Evolutionary conservation across 2,888 invertebrate species (phyloP).

Genomic region (Chloroclysta siterata): DNA sequence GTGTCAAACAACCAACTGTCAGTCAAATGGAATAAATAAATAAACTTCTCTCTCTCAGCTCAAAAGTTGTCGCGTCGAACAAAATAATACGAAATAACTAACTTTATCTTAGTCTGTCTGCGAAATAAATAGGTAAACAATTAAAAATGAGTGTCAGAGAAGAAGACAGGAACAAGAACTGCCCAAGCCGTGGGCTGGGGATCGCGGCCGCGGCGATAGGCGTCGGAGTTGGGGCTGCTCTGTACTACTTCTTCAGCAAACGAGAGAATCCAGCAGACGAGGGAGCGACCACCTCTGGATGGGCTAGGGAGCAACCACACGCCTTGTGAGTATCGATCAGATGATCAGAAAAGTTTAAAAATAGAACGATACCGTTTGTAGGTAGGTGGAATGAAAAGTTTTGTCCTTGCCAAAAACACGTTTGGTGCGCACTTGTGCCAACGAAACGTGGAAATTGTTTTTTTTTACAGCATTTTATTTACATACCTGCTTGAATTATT

Average conservation of each 20-base stretch:
- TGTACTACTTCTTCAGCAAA: constrained; percentile 76
- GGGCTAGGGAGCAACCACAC: constrained; percentile 57
- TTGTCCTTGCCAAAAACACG: constrained; percentile 36
- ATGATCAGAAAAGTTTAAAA: not conserved
- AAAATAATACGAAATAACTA: not conserved
- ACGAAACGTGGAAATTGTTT: not conserved
- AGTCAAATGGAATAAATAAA: too few relatives aligned
- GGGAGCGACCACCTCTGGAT: constrained; percentile 64
- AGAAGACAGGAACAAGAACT: constrained; percentile 66
- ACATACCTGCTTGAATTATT: too few relatives aligned
- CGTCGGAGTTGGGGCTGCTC: constrained; percentile 75
- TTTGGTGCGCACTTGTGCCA: constrained; percentile 29
- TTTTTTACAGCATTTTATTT: too few relatives aligned
- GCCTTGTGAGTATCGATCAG: constrained; percentile 56
- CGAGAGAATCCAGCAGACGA: constrained; percentile 61
- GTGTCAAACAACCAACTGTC: too few relatives aligned
- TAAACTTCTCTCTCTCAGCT: too few relatives aligned
- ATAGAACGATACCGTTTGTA: constrained; percentile 17
- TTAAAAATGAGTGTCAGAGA: constrained; percentile 70
- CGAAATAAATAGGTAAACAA: not conserved
- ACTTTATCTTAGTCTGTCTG: not conserved
- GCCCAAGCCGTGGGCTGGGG: constrained; percentile 70
- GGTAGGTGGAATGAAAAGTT: constrained; percentile 12
- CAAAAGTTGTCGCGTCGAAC: not conserved
- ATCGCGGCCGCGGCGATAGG: constrained; percentile 75